Evolutionary conservation across 1,140 invertebrate genomes (phyloP).

Genomic region (Ceratina japonica): DNA sequence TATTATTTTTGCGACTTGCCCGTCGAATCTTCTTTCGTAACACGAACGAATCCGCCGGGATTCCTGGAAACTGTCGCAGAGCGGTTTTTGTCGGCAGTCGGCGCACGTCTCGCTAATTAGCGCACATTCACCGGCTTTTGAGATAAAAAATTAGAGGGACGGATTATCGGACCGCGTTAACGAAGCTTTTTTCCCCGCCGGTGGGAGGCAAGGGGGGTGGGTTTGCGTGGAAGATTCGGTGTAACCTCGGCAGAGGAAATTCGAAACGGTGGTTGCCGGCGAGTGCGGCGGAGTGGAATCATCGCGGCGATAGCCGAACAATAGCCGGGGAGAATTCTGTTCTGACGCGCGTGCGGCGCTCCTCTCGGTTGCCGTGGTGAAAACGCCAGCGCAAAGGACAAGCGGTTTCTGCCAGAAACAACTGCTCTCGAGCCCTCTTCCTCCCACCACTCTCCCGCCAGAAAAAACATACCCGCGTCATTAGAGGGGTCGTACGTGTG

Average conservation of each 20-base stretch:
- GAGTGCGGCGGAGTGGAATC: background rate
- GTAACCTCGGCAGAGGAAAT: background rate
- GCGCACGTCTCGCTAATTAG: background rate
- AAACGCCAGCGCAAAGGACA: conserved; percentile 10
- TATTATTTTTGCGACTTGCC: too few species aligned
- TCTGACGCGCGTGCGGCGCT: background rate
- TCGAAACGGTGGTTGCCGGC: background rate
- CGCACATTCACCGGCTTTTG: background rate
- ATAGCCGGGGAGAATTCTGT: conserved; percentile 15
- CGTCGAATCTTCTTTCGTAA: too few species aligned
- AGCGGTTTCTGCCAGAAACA: conserved; percentile 20
- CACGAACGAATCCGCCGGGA: too few species aligned
- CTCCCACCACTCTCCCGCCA: too few species aligned
- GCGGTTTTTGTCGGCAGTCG: background rate
- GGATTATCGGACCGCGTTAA: background rate
- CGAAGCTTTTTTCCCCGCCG: background rate
- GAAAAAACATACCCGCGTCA: conserved; percentile 23
- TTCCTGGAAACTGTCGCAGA: background rate
- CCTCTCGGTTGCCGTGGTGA: background rate
- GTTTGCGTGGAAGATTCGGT: background rate
- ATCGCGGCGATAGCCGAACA: background rate
- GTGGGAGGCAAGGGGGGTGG: too few species aligned
- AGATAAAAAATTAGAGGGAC: background rate
- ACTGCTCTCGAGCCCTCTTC: background rate
- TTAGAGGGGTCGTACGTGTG: background rate